Evolutionary conservation across 1,140 invertebrate species (phyloP).

Genomic region (Penaeus chinensis): DNA sequence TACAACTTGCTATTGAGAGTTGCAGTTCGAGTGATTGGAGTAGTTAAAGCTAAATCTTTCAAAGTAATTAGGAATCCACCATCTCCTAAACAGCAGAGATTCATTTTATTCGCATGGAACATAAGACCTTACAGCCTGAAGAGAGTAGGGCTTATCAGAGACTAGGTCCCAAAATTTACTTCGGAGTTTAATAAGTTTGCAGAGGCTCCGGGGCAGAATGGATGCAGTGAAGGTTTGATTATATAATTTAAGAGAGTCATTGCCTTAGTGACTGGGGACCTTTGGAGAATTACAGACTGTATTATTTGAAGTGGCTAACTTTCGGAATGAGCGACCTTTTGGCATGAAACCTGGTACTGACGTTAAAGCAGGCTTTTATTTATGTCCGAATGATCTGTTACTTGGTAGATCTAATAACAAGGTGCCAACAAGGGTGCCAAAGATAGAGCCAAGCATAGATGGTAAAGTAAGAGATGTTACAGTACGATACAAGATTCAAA

Average conservation of each 20-base stretch:
- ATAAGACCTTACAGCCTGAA: neutral
- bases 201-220: too few species aligned
- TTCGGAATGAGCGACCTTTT: too few species aligned
- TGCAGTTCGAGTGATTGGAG: neutral
- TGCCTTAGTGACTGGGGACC: too few species aligned
- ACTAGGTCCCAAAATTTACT: neutral
- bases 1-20: constrained; percentile 19
- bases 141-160: neutral
- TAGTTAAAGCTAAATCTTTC: constrained; percentile 5
- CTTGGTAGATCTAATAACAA: neutral
- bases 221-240: too few species aligned
- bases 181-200: too few species aligned
- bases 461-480: neutral
- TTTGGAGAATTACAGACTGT: too few species aligned
- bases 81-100: constrained; percentile 6
- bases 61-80: neutral
- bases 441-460: neutral
- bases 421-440: neutral
- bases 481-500: constrained; percentile 2
- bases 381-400: constrained; percentile 17
- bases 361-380: neutral
- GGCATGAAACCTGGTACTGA: too few species aligned
- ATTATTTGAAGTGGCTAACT: too few species aligned
- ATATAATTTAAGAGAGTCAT: too few species aligned
- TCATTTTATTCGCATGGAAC: neutral